A percentile compares a stretch with the other conserved stretches of the same genome.
Conservation (phyloP, 2,888 invertebrate genomes). For the Lacanobia wlatinum region DNA sequence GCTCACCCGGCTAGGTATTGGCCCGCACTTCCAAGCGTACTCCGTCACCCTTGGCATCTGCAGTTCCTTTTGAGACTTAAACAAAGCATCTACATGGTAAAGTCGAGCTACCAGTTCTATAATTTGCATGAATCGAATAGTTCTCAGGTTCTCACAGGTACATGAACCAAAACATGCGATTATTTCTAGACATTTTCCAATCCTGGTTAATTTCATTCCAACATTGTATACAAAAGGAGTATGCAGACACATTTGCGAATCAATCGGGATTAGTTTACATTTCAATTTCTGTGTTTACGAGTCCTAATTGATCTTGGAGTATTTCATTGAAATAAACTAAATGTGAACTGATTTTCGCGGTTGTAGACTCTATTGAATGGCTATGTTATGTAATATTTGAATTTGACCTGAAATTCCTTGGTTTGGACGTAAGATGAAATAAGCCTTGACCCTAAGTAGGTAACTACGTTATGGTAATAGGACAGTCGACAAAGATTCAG, state of each 20-base stretch:
- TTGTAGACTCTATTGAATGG: conserved; percentile 13
- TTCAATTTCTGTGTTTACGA: conserved; percentile 65
- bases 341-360: conserved; percentile 22
- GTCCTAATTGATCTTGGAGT: conserved; percentile 62
- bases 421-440: neutral
- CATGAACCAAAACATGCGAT: conserved; percentile 30
- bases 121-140: neutral
- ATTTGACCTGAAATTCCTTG: neutral
- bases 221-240: conserved; percentile 58
- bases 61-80: neutral
- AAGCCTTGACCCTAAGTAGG: neutral
- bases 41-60: no score
- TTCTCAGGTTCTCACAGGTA: conserved; percentile 3
- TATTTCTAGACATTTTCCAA: conserved; percentile 48
- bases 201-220: conserved; percentile 58
- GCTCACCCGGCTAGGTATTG: neutral
- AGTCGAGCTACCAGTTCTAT: neutral
- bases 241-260: conserved; percentile 55
- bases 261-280: conserved; percentile 62
- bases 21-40: neutral
- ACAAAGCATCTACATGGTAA: neutral
- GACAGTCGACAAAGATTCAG: neutral
- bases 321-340: conserved; percentile 58
- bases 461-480: neutral
- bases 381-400: neutral